Evolutionary conservation across 2,797 vertebrate genomes (phyloP).

Genomic region (Acrocephalus scirpaceus): DNA sequence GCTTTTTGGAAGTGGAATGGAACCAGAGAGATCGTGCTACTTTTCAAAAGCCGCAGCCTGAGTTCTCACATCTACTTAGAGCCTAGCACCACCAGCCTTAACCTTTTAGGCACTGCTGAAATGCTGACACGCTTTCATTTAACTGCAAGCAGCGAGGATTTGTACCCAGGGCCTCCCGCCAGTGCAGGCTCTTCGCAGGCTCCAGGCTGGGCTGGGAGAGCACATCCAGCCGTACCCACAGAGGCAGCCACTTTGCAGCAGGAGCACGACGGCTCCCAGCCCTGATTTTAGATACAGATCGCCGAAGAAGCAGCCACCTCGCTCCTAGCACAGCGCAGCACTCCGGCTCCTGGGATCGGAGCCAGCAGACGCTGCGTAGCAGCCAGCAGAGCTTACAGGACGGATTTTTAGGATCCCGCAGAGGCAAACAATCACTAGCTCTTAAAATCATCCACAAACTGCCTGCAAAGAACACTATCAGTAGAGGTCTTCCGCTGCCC

Average conservation of each 20-base stretch:
- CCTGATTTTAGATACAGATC: background rate
- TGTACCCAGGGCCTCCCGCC: background rate
- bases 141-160: background rate
- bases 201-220: background rate
- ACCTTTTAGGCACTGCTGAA: background rate
- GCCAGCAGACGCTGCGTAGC: background rate
- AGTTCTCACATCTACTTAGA: background rate
- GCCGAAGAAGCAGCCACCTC: background rate
- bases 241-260: background rate
- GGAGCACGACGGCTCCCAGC: background rate
- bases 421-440: background rate
- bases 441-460: background rate
- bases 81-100: background rate
- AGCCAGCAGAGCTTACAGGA: background rate
- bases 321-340: background rate
- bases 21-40: background rate
- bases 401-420: background rate
- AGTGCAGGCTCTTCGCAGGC: background rate
- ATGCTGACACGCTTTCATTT: background rate
- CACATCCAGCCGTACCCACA: fast-evolving
- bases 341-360: background rate
- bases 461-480: background rate
- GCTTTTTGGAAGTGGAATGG: background rate
- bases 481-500: background rate
- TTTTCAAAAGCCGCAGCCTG: background rate